Conservation (phyloP, 2,888 invertebrate species). For the Byasa hedistus region DNA sequence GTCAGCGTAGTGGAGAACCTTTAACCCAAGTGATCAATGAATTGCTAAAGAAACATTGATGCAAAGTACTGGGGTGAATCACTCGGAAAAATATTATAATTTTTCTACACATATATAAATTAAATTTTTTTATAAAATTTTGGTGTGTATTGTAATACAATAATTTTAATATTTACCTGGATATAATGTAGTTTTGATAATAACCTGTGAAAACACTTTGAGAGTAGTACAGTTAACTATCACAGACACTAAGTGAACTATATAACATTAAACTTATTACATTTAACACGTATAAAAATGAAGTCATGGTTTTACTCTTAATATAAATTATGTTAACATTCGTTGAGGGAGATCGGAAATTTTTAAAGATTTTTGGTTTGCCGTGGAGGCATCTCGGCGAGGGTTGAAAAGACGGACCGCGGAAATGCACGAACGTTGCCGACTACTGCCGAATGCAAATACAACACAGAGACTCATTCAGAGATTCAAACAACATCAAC, state of each 20-base stretch:
- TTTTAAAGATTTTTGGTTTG: conserved; percentile 69
- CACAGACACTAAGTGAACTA: conserved; percentile 53
- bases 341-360: conserved; percentile 48
- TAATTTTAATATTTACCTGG: conserved; percentile 44
- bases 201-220: conserved; percentile 37
- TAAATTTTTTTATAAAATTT: background rate
- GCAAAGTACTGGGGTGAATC: background rate
- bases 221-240: conserved; percentile 59
- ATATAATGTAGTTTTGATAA: conserved; percentile 47
- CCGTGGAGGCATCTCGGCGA: conserved; percentile 63
- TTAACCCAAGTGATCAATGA: conserved; percentile 13
- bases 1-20: conserved; percentile 1
- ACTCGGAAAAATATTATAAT: background rate
- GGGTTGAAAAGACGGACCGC: conserved; percentile 67
- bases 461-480: conserved; percentile 51
- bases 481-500: background rate
- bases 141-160: background rate
- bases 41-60: background rate
- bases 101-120: background rate
- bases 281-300: conserved; percentile 39
- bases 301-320: conserved; percentile 53
- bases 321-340: conserved; percentile 45
- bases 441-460: conserved; percentile 70
- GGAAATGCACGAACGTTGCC: conserved; percentile 68
- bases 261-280: conserved; percentile 41